Percentiles rank a stretch among this genome's conserved stretches.
These are phyloP conservation scores for Gulo gulo DNA, from an alignment of 2,113 vertebrate species.

Conservation along the genomic window DNA sequence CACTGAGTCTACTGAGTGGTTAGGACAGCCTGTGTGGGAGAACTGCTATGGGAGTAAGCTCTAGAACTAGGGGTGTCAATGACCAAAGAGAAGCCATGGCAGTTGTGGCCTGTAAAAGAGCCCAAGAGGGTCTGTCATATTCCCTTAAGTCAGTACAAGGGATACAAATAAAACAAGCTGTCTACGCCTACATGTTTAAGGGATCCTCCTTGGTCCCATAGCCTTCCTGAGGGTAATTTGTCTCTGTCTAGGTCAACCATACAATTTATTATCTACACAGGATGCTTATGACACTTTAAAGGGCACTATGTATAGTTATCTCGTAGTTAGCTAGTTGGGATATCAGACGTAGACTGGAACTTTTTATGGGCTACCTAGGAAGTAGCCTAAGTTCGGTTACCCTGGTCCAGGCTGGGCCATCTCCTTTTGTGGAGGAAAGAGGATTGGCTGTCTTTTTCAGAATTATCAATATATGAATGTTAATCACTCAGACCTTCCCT, in stretches of 20 bases:
- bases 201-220: neutral
- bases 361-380: neutral
- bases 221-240: neutral
- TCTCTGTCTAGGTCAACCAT: neutral
- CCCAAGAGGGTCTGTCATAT: neutral
- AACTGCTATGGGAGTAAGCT: neutral
- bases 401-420: neutral
- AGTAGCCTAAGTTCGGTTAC: neutral
- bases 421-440: neutral
- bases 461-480: neutral
- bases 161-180: neutral
- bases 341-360: neutral
- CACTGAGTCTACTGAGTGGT: neutral
- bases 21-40: neutral
- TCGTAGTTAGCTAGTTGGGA: neutral
- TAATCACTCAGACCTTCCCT: neutral
- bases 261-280: neutral
- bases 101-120: neutral
- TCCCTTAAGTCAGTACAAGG: neutral
- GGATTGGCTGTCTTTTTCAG: neutral
- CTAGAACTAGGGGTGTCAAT: neutral
- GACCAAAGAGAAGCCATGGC: neutral
- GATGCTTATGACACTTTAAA: neutral
- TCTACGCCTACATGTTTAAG: neutral
- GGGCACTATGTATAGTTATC: neutral